phyloP scores from a whole-genome alignment of 2,888 invertebrate genomes.

The Apodemia zela region DNA sequence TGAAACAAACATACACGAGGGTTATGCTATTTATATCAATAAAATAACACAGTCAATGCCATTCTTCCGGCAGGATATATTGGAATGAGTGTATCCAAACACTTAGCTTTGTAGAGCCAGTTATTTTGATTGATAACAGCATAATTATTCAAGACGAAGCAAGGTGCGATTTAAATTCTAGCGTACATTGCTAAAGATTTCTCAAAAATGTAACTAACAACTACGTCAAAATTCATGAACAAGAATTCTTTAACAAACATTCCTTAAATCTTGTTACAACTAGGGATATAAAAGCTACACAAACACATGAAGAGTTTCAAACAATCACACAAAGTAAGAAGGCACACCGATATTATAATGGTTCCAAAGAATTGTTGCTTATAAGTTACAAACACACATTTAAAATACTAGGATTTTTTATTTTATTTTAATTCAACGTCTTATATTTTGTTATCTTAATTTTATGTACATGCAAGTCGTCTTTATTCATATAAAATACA shows the following conservation, averaged over 20 bases:
- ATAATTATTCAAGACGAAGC: no score
- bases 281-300: constrained; percentile 35
- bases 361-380: constrained; percentile 4
- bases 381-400: background rate
- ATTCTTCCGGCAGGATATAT: no score
- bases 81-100: no score
- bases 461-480: no score
- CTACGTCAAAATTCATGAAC: background rate
- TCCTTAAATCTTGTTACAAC: constrained; percentile 25
- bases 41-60: background rate
- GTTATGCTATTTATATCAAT: background rate
- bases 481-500: no score
- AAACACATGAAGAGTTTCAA: constrained; percentile 20
- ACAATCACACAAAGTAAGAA: constrained; percentile 27
- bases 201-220: background rate
- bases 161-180: background rate
- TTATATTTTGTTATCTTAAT: no score
- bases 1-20: background rate
- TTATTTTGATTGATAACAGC: no score
- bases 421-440: no score
- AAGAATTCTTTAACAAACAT: background rate
- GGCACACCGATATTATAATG: constrained; percentile 26
- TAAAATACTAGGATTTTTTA: background rate
- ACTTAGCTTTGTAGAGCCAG: no score
- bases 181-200: background rate